A percentile compares a stretch with the other conserved stretches of the same genome.
Conservation (phyloP, 2,888 invertebrate genomes). For the Ellobium chinense region DNA sequence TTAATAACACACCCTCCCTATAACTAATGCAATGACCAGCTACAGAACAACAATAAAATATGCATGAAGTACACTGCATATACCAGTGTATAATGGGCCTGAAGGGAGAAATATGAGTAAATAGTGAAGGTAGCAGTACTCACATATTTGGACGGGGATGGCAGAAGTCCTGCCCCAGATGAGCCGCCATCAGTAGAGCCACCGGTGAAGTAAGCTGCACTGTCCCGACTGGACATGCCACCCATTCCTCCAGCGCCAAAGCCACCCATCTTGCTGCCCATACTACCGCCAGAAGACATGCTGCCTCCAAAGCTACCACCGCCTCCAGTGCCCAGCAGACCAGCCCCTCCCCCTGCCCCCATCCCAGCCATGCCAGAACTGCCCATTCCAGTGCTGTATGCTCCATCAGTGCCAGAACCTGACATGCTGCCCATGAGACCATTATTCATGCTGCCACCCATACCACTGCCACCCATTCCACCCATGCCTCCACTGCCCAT, state of each 20-base stretch:
- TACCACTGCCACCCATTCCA: background rate
- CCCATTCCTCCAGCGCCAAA: background rate
- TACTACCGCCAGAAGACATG: slow-evolving; percentile 4
- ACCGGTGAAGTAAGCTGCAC: slow-evolving; percentile 23
- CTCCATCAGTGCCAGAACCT: slow-evolving; percentile 7
- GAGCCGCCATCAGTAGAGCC: slow-evolving; percentile 15
- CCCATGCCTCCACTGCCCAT: slow-evolving; percentile 9
- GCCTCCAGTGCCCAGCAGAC: background rate
- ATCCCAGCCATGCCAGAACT: slow-evolving; percentile 12
- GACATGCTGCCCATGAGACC: slow-evolving; percentile 5
- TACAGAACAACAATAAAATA: slow-evolving; percentile 7
- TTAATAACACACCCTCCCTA: no score
- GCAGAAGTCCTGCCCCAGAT: slow-evolving; percentile 42
- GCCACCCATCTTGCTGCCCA: slow-evolving; percentile 21
- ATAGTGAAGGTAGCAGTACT: no score
- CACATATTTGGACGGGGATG: slow-evolving; percentile 45
- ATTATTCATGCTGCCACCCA: slow-evolving; percentile 24
- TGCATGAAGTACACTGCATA: no score
- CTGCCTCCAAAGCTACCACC: slow-evolving; percentile 6
- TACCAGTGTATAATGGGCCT: no score
- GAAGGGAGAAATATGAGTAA: background rate
- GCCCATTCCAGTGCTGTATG: slow-evolving; percentile 33
- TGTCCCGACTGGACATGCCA: slow-evolving; percentile 2
- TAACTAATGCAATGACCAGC: background rate
- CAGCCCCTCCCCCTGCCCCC: slow-evolving; percentile 7